phyloP scores from a whole-genome alignment of 23 tunicate genomes.

The Diplosoma virens region DNA sequence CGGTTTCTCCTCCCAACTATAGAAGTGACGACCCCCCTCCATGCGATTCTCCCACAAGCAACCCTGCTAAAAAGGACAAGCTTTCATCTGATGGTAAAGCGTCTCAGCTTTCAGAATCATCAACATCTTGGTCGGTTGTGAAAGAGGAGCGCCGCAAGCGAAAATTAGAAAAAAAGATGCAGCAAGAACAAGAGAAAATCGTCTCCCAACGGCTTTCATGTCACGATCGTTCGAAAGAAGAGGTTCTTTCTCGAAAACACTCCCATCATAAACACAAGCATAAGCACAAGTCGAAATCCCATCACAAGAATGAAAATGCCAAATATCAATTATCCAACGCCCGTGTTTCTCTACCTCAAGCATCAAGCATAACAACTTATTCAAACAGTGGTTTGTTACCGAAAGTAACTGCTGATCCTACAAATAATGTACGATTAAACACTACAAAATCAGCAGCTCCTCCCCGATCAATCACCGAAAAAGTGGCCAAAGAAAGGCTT shows the following conservation, averaged over 20 bases:
- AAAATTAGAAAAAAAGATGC: constrained; percentile 32
- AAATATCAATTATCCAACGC: background rate
- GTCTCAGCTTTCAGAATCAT: background rate
- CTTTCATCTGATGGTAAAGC: background rate
- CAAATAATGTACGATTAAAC: background rate
- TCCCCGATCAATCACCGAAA: constrained; percentile 25
- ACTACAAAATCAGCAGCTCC: constrained; percentile 4
- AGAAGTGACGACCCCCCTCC: background rate
- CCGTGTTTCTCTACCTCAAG: background rate
- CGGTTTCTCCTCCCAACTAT: background rate
- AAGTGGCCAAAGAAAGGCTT: background rate
- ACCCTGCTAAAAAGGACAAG: background rate
- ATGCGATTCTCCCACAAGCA: background rate
- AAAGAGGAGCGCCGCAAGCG: constrained; percentile 56
- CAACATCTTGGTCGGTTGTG: constrained; percentile 48
- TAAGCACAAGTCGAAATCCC: constrained; percentile 21
- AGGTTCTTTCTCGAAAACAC: background rate
- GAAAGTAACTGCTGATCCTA: constrained; percentile 83
- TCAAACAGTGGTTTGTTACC: constrained; percentile 56
- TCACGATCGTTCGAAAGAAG: background rate
- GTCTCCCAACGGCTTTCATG: background rate
- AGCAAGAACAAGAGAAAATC: constrained; percentile 17
- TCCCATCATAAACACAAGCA: constrained; percentile 13
- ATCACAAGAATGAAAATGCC: background rate
- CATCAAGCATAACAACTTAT: background rate